phyloP scores from a whole-genome alignment of 2,888 invertebrate genomes.

The Atherix ibis region DNA sequence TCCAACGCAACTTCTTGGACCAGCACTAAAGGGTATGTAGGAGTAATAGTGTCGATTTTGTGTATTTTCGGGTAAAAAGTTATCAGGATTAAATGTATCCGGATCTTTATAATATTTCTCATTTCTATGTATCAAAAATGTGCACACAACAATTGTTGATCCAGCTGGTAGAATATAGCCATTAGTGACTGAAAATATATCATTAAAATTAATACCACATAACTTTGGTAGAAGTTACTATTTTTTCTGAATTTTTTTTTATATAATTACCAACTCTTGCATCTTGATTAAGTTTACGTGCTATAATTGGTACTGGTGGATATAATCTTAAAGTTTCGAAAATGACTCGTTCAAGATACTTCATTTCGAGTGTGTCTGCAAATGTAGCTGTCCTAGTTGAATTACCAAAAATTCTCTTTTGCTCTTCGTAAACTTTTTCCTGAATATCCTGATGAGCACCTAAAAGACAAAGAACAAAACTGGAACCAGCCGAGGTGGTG shows the following conservation, averaged over 20 bases:
- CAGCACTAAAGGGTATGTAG: conserved; percentile 67
- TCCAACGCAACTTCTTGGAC: conserved; percentile 65
- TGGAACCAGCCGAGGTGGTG: conserved; percentile 72
- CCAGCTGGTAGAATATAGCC: conserved; percentile 52
- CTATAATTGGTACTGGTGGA: conserved; percentile 66
- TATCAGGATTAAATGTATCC: conserved; percentile 58
- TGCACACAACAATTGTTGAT: conserved; percentile 48
- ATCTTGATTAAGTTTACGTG: conserved; percentile 52
- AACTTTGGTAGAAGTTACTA: no score
- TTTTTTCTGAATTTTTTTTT: no score
- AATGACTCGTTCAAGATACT: conserved; percentile 62
- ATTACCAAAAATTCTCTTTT: conserved; percentile 61
- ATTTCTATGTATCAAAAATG: conserved; percentile 51
- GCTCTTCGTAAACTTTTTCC: conserved; percentile 52
- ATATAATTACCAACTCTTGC: conserved; percentile 44
- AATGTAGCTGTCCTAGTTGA: conserved; percentile 61
- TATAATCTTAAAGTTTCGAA: conserved; percentile 62
- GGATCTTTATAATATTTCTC: conserved; percentile 52
- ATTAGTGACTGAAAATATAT: no score
- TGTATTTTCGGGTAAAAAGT: conserved; percentile 60
- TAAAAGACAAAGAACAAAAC: conserved; percentile 70
- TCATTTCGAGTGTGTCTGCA: conserved; percentile 64
- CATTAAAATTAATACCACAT: no score
- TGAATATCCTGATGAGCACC: conserved; percentile 70
- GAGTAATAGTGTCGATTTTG: conserved; percentile 63